These are phyloP conservation scores for Bambusicola thoracicus DNA, from an alignment of 2,113 vertebrate genomes.

Conservation along the genomic window DNA sequence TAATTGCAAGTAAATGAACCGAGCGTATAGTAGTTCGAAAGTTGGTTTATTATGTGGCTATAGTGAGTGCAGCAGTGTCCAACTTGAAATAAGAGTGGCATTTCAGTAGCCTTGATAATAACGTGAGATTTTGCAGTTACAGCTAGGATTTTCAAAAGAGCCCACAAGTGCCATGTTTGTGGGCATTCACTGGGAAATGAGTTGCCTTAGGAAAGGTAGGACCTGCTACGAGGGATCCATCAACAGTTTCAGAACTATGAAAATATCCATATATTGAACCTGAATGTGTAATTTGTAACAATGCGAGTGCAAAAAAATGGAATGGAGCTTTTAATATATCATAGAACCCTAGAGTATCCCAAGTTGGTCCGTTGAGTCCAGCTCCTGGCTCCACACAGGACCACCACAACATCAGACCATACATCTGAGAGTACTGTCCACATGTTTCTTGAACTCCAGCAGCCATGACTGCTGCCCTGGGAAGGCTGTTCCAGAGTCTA, in stretches of 20 bases:
- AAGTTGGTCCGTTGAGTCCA: no score
- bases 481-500: no score
- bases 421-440: no score
- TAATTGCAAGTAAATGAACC: not conserved
- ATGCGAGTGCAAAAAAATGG: not conserved
- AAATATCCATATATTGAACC: not conserved
- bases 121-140: not conserved
- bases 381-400: no score
- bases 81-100: not conserved
- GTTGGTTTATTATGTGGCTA: not conserved
- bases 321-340: not conserved
- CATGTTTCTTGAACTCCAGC: no score
- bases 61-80: not conserved
- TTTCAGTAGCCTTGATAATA: not conserved
- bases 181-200: not conserved
- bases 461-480: no score
- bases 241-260: not conserved
- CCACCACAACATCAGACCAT: no score
- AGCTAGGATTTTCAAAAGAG: not conserved
- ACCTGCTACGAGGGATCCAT: not conserved
- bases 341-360: no score
- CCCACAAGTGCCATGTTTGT: not conserved
- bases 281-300: not conserved
- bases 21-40: not conserved
- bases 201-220: not conserved